phyloP scores from a whole-genome alignment of 2,113 vertebrate genomes.

The Galbula dea region DNA sequence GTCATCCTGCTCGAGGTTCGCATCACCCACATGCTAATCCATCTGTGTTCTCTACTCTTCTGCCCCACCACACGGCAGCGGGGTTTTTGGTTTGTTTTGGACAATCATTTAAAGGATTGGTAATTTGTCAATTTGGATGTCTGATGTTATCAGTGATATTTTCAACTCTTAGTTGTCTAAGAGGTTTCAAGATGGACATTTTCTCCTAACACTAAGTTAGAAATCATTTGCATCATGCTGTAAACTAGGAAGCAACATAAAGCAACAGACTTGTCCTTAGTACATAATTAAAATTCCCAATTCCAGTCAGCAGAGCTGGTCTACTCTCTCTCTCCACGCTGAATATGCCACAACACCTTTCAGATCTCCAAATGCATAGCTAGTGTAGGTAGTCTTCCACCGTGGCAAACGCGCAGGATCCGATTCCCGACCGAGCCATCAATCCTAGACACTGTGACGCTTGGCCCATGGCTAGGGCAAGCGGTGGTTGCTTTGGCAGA shows the following conservation, averaged over 20 bases:
- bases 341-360: constrained; percentile 53
- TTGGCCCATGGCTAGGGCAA: constrained; percentile 94
- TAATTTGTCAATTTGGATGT: constrained; percentile 68
- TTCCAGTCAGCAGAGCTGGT: constrained; percentile 79
- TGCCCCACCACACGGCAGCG: constrained; percentile 61
- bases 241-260: constrained; percentile 92
- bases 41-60: constrained; percentile 58
- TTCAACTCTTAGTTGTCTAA: constrained; percentile 77
- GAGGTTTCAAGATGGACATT: constrained; percentile 80
- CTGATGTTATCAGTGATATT: constrained; percentile 73
- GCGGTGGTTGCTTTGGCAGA: constrained; percentile 97
- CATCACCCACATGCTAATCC: constrained; percentile 76
- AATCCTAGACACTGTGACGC: constrained; percentile 94
- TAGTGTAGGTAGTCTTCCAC: constrained; percentile 99
- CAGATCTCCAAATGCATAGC: constrained; percentile 67
- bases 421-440: constrained; percentile 95
- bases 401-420: constrained; percentile 95
- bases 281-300: constrained; percentile 79
- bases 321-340: constrained; percentile 59
- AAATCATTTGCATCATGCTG: constrained; percentile 92
- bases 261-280: constrained; percentile 85
- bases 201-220: constrained; percentile 84
- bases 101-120: constrained; percentile 67
- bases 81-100: constrained; percentile 76
- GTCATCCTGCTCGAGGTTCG: constrained; percentile 71